Conservation (phyloP, 2,113 vertebrate species). For the Octodon degus region DNA sequence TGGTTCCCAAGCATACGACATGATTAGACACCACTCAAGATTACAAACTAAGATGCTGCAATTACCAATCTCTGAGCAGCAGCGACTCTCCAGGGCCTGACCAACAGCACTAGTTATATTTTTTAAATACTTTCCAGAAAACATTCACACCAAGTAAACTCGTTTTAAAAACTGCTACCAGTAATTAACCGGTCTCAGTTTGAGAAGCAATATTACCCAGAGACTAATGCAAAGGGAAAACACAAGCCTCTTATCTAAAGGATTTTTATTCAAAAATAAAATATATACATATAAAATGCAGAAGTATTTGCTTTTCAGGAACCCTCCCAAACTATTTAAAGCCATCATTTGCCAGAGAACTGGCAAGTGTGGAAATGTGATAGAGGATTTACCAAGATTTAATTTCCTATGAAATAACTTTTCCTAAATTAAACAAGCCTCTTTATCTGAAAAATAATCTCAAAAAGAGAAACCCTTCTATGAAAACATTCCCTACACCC, state of each 20-base stretch:
- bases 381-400: slow-evolving; percentile 73
- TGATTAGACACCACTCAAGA: slow-evolving; percentile 54
- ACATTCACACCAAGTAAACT: slow-evolving; percentile 44
- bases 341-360: slow-evolving; percentile 66
- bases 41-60: slow-evolving; percentile 35
- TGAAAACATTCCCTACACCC: slow-evolving; percentile 27
- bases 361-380: slow-evolving; percentile 75
- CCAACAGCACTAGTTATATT: background rate
- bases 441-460: slow-evolving; percentile 68
- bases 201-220: background rate
- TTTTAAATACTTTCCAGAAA: slow-evolving; percentile 59
- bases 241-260: background rate
- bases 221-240: slow-evolving; percentile 58
- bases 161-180: background rate
- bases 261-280: background rate
- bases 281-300: background rate
- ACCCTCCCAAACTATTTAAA: slow-evolving; percentile 9
- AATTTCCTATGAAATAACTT: slow-evolving; percentile 73
- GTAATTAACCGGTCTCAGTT: background rate
- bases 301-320: background rate
- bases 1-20: slow-evolving; percentile 39
- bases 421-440: slow-evolving; percentile 71
- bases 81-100: background rate
- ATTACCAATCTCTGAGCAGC: slow-evolving; percentile 17
- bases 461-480: slow-evolving; percentile 58